Percentiles rank a stretch among this genome's conserved stretches.
These are phyloP conservation scores for Etia nguti DNA, from an alignment of 2,113 vertebrate genomes.

Conservation along the genomic window DNA sequence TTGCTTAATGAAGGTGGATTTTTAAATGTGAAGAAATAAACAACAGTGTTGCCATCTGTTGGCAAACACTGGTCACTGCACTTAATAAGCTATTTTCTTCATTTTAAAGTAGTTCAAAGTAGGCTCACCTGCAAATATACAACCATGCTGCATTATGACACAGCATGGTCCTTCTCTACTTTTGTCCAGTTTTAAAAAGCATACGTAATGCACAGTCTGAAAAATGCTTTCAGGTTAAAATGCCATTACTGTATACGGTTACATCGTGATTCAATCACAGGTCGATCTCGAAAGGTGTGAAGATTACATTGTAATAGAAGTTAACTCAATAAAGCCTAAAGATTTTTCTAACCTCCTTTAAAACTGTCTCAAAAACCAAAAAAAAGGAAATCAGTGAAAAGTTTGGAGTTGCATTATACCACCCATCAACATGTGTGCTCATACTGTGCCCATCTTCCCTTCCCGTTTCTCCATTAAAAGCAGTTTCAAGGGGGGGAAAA, in stretches of 20 bases:
- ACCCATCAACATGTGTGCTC: background rate
- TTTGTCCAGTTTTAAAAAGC: background rate
- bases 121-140: background rate
- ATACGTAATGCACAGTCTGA: background rate
- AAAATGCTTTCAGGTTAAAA: background rate
- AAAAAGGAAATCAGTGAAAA: background rate
- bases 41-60: conserved; percentile 9
- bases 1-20: background rate
- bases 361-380: background rate
- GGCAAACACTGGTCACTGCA: background rate
- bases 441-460: background rate
- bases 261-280: conserved; percentile 23
- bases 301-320: background rate
- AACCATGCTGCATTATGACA: background rate
- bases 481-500: background rate
- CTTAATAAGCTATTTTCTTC: background rate
- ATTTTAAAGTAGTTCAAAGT: background rate
- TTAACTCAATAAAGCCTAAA: background rate
- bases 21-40: background rate
- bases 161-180: background rate
- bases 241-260: conserved; percentile 40
- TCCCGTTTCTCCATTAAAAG: background rate
- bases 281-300: background rate
- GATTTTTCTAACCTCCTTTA: background rate
- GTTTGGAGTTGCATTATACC: background rate